phyloP scores from a whole-genome alignment of 2,797 vertebrate genomes.

The Gephyroberyx darwinii region DNA sequence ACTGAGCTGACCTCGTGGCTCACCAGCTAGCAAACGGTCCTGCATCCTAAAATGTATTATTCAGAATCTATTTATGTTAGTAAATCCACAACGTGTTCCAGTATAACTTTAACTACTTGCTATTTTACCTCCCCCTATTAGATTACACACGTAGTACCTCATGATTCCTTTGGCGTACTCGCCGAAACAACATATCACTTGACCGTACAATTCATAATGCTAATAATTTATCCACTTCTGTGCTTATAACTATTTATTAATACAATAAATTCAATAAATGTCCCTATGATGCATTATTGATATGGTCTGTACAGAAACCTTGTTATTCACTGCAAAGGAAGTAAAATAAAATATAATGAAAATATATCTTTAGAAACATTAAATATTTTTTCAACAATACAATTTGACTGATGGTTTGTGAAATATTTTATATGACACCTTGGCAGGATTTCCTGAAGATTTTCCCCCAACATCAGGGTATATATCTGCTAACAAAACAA shows the following conservation, averaged over 20 bases:
- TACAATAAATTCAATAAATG: constrained; percentile 30
- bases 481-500: constrained; percentile 48
- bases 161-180: constrained; percentile 8
- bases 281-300: neutral
- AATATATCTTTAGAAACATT: constrained; percentile 37
- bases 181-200: constrained; percentile 21
- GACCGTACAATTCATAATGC: constrained; percentile 18
- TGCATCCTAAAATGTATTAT: neutral
- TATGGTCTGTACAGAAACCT: constrained; percentile 22
- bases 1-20: neutral
- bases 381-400: constrained; percentile 19
- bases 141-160: neutral
- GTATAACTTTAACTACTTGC: constrained; percentile 1
- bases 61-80: no score
- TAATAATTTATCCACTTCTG: neutral
- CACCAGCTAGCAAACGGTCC: neutral
- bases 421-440: neutral
- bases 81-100: constrained; percentile 2
- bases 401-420: constrained; percentile 20
- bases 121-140: neutral
- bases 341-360: constrained; percentile 7
- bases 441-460: constrained; percentile 8
- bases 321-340: neutral
- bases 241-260: constrained; percentile 33
- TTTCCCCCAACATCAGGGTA: neutral